Evolutionary conservation across 2,113 vertebrate genomes (phyloP).

Genomic region (Burhinus oedicnemus): DNA sequence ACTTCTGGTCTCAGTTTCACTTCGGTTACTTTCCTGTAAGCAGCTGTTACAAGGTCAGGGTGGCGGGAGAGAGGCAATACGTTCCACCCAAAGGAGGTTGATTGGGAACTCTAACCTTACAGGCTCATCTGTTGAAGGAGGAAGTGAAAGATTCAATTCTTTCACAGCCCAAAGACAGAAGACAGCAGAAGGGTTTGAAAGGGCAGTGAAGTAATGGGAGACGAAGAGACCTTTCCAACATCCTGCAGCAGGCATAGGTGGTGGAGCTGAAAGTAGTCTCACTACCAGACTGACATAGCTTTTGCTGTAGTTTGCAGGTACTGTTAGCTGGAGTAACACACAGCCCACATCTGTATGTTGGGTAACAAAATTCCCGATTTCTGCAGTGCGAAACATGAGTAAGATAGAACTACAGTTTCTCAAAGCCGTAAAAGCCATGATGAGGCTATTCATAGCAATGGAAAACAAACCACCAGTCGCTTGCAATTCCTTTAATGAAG

Average conservation of each 20-base stretch:
- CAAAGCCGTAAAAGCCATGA: not conserved
- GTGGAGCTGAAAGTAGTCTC: not conserved
- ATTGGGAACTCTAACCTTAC: not conserved
- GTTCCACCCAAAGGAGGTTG: not conserved
- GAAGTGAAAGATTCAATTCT: not conserved
- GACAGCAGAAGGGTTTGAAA: not conserved
- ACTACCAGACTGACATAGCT: not conserved
- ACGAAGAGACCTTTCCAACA: not conserved
- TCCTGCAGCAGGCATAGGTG: not conserved
- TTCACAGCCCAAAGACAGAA: not conserved
- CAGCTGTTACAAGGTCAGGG: not conserved
- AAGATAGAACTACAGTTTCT: not conserved
- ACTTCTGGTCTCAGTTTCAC: not conserved
- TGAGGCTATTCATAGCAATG: not conserved
- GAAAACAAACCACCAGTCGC: not conserved
- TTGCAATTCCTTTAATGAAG: not conserved
- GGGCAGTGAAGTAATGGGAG: not conserved
- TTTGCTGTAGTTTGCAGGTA: not conserved
- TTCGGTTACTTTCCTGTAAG: not conserved
- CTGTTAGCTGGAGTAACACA: not conserved
- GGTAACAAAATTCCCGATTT: accelerated
- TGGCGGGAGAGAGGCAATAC: not conserved
- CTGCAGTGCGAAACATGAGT: not conserved
- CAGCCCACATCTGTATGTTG: not conserved
- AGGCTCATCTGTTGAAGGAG: not conserved